Evolutionary conservation across 2,797 vertebrate genomes (phyloP).

Genomic region (Cyclopterus lumpus): DNA sequence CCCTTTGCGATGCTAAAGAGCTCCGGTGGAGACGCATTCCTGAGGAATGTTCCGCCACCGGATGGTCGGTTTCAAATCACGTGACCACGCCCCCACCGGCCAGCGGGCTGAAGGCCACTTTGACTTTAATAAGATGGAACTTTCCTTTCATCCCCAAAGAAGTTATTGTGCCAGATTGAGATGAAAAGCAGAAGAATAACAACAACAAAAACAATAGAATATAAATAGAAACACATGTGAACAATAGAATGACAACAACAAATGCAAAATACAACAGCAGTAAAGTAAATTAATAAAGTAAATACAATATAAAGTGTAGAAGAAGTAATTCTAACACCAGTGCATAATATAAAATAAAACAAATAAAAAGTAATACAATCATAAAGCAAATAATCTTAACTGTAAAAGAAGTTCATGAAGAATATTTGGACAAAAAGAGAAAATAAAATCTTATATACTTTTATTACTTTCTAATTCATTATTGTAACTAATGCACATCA

Average conservation of each 20-base stretch:
- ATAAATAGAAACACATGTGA: not conserved
- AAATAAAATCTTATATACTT: not conserved
- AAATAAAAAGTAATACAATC: not conserved
- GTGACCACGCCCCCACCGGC: too few relatives aligned
- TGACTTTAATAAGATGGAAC: too few relatives aligned
- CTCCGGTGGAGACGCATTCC: slow-evolving; percentile 56
- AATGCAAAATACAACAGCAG: not conserved
- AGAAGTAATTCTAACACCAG: too few relatives aligned
- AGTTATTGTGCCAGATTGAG: too few relatives aligned
- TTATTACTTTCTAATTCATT: not conserved
- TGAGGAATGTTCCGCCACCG: slow-evolving; percentile 50
- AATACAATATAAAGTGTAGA: too few relatives aligned
- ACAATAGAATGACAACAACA: not conserved
- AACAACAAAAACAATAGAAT: not conserved
- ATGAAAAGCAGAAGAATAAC: too few relatives aligned
- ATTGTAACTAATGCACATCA: not conserved
- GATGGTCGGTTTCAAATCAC: slow-evolving; percentile 13
- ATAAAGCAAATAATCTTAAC: not conserved
- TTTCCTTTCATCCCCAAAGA: not conserved
- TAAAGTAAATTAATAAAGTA: not conserved
- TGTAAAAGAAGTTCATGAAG: not conserved
- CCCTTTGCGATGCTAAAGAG: slow-evolving; percentile 64
- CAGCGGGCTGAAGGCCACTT: too few relatives aligned
- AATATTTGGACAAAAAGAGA: not conserved
- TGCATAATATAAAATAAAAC: too few relatives aligned